Evolutionary conservation across 2,888 invertebrate genomes (phyloP).

Genomic region (Drosophila emarginata): DNA sequence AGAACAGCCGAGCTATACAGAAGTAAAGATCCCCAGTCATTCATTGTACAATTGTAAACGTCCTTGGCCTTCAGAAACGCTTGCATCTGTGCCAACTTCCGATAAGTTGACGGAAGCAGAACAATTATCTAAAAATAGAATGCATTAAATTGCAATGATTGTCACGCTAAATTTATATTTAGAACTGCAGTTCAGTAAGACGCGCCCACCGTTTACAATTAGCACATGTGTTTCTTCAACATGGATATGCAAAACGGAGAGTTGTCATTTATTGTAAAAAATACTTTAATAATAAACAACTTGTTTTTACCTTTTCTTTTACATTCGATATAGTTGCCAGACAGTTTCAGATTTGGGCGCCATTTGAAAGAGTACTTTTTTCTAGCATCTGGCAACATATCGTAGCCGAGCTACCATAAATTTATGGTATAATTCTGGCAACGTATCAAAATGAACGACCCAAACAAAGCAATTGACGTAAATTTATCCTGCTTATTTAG

Average conservation of each 20-base stretch:
- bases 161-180: background rate
- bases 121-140: background rate
- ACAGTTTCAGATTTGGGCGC: too few relatives aligned
- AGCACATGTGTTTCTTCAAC: background rate
- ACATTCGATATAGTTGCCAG: too few relatives aligned
- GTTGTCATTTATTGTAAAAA: too few relatives aligned
- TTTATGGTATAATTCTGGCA: too few relatives aligned
- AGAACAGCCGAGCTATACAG: slow-evolving; percentile 23
- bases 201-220: background rate
- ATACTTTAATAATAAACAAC: too few relatives aligned
- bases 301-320: too few relatives aligned
- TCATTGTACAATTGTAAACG: slow-evolving; percentile 33
- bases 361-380: background rate
- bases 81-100: slow-evolving; percentile 66
- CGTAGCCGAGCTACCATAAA: background rate
- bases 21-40: background rate
- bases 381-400: background rate
- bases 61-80: slow-evolving; percentile 63
- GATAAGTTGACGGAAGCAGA: slow-evolving; percentile 65
- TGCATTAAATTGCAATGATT: background rate
- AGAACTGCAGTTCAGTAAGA: background rate
- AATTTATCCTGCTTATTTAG: slow-evolving; percentile 86
- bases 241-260: background rate
- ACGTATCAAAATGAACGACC: slow-evolving; percentile 79
- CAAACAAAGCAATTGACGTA: slow-evolving; percentile 81